A percentile compares a stretch with the other conserved stretches of the same genome.
Conservation (phyloP, 2,113 vertebrate species). For the Dipodomys merriami region DNA sequence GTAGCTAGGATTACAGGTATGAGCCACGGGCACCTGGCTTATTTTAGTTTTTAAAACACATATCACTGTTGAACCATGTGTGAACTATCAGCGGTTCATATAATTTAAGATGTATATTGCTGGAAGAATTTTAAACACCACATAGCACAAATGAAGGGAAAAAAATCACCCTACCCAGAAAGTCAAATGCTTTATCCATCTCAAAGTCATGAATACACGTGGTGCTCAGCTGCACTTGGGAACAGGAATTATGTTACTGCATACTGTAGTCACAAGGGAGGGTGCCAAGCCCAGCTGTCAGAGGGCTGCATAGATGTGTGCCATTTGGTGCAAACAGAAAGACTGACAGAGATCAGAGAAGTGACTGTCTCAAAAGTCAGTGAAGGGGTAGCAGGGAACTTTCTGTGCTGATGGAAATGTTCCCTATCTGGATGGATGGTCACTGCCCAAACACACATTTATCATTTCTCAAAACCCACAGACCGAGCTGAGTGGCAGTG, state of each 20-base stretch:
- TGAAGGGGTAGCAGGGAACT: background rate
- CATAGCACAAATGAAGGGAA: background rate
- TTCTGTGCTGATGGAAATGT: background rate
- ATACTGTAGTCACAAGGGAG: background rate
- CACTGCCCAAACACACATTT: background rate
- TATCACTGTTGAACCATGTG: conserved; percentile 7
- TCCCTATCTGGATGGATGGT: background rate
- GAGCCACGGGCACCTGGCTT: too few relatives aligned
- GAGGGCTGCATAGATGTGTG: background rate
- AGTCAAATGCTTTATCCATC: background rate
- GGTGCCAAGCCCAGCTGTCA: background rate
- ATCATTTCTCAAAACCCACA: background rate
- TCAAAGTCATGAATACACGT: background rate
- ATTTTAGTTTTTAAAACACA: background rate
- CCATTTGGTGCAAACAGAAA: background rate
- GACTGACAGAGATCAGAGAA: background rate
- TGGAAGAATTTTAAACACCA: conserved; percentile 14
- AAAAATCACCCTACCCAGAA: background rate
- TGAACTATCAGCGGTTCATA: background rate
- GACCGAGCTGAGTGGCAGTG: too few relatives aligned
- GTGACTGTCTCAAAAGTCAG: background rate
- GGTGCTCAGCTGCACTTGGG: background rate
- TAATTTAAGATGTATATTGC: background rate
- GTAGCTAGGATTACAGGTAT: too few relatives aligned
- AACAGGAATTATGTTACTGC: background rate